phyloP scores from a whole-genome alignment of 2,797 vertebrate species.

The Mormyrus hasselquistii region DNA sequence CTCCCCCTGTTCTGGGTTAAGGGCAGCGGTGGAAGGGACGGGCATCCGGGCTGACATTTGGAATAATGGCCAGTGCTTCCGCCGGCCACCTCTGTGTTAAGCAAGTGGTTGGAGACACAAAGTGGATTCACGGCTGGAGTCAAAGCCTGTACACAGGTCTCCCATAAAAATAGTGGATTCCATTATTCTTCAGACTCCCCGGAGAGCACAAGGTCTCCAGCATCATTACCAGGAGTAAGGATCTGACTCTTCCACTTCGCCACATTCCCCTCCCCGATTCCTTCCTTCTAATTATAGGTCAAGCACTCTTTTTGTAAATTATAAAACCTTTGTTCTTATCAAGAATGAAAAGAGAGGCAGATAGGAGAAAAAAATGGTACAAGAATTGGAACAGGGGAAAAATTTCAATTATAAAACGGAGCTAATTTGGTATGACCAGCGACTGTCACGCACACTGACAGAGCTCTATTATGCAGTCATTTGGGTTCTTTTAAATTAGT shows the following conservation, averaged over 20 bases:
- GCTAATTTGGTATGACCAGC: conserved; percentile 99
- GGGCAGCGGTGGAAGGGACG: conserved; percentile 47
- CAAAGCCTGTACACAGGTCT: conserved; percentile 75
- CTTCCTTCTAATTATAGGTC: conserved; percentile 98
- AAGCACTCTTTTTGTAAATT: conserved; percentile 98
- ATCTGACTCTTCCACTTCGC: conserved; percentile 86
- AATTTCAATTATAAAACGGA: conserved; percentile 98
- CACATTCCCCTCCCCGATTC: conserved; percentile 62
- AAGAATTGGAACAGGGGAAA: conserved; percentile 65
- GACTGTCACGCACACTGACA: conserved; percentile 98
- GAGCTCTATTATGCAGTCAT: conserved; percentile 99
- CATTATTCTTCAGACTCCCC: conserved; percentile 96
- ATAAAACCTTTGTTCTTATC: conserved; percentile 98
- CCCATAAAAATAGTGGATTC: conserved; percentile 97
- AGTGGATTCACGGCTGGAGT: conserved; percentile 73
- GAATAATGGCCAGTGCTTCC: conserved; percentile 69
- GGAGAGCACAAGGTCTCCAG: conserved; percentile 90
- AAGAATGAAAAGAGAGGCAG: conserved; percentile 70
- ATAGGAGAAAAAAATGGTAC: conserved; percentile 55
- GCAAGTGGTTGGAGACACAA: conserved; percentile 73
- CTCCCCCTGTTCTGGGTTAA: conserved; percentile 50
- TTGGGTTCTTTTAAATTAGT: conserved; percentile 99
- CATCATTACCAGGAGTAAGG: conserved; percentile 98
- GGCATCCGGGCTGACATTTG: conserved; percentile 62
- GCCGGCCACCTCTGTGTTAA: conserved; percentile 75